These are phyloP conservation scores for Catalaphyllia jardinei DNA, from an alignment of 64 coral and sea anemone species.

Conservation along the genomic window DNA sequence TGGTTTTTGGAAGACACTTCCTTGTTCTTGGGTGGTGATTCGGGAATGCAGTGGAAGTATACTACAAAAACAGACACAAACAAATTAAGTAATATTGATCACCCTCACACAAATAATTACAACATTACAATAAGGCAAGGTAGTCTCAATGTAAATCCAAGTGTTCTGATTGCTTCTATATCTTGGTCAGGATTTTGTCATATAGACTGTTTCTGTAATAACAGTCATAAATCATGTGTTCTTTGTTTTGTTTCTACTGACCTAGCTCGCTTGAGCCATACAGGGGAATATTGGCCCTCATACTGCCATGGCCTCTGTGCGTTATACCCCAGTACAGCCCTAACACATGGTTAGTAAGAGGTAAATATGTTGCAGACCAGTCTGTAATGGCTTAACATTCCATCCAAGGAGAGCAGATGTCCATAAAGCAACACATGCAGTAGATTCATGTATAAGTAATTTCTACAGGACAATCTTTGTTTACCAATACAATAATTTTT, in stretches of 20 bases:
- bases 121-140: not conserved
- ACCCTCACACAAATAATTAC: too few species aligned
- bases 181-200: not conserved
- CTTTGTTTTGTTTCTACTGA: not conserved
- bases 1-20: conserved; percentile 68
- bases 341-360: too few species aligned
- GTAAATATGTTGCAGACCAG: not conserved
- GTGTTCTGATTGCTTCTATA: not conserved
- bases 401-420: too few species aligned
- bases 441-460: too few species aligned
- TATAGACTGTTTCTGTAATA: not conserved
- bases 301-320: not conserved
- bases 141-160: not conserved
- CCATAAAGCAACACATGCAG: too few species aligned
- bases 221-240: not conserved
- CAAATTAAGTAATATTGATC: too few species aligned
- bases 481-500: too few species aligned
- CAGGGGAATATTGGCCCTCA: not conserved
- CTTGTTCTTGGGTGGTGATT: conserved; percentile 90
- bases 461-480: too few species aligned
- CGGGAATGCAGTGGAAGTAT: conserved; percentile 88
- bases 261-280: not conserved
- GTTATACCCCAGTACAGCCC: not conserved
- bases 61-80: conserved; percentile 7
- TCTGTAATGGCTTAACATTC: too few species aligned